These are phyloP conservation scores for Mus caroli DNA, from an alignment of 2,797 vertebrate genomes.

Conservation along the genomic window DNA sequence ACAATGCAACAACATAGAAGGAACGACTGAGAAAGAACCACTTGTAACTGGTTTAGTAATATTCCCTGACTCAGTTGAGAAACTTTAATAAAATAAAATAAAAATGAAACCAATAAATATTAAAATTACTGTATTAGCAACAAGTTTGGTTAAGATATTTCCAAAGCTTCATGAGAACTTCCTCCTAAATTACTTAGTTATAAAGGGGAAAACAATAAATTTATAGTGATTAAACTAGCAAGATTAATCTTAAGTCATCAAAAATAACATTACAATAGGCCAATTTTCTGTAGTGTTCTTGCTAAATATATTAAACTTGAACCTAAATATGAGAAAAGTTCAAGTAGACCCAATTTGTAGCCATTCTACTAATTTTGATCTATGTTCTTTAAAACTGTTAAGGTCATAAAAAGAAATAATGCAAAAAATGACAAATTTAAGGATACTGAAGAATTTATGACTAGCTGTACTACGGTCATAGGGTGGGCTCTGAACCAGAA, in stretches of 20 bases:
- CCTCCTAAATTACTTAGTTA: slow-evolving; percentile 31
- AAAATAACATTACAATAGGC: slow-evolving; percentile 6
- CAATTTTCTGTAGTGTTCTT: neutral
- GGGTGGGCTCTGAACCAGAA: neutral
- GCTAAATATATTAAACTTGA: neutral
- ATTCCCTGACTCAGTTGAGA: slow-evolving; percentile 8
- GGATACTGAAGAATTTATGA: neutral
- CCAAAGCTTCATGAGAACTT: neutral
- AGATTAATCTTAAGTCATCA: slow-evolving; percentile 38
- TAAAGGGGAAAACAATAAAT: slow-evolving; percentile 46
- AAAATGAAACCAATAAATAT: slow-evolving; percentile 25
- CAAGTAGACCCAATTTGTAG: neutral
- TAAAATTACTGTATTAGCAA: slow-evolving; percentile 34
- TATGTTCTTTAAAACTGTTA: slow-evolving; percentile 22
- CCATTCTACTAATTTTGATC: slow-evolving; percentile 1
- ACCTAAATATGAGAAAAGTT: slow-evolving; percentile 21
- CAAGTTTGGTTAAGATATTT: slow-evolving; percentile 28
- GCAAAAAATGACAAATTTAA: neutral
- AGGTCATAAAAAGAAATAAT: neutral
- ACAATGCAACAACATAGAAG: slow-evolving; percentile 8
- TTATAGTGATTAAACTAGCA: neutral
- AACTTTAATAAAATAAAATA: neutral
- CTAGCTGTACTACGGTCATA: neutral
- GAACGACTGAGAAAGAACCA: slow-evolving; percentile 39
- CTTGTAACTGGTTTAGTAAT: slow-evolving; percentile 34